Base-by-base conservation (phyloP, 2,888 invertebrate species). In the Thelaira solivaga region DNA sequence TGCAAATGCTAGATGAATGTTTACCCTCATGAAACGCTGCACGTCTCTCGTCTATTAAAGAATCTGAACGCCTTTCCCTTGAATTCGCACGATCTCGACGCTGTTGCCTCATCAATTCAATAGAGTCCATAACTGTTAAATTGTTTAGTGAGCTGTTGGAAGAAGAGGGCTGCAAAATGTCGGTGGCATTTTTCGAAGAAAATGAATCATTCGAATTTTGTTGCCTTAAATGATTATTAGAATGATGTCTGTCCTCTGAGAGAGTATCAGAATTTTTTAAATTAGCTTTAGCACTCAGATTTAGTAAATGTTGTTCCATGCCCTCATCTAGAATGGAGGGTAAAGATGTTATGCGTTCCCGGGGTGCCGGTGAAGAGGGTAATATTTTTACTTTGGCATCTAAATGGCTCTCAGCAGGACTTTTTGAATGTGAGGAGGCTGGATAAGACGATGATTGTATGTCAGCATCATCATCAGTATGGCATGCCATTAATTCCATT, bases 71-170 rank as follows among this genome's bases (percentile, higher is more conserved):
- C 16, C 78, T 81, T 62, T 78, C 82, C 10, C 85, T 80, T 1
- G 82, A 84, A 20, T 62, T 55, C 6, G 45, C 74, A 13, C 77
- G 77, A 39, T 80, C 73, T 11, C 82, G 80, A 0, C 86, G 82
- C 53, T 86, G 86, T 82, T 82, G 82, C 16, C 86, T 82, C 73
- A 87, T 55, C 53, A 85, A 55, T 34, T 87, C 86, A 36, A 87
- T 84, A 5, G 87, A 85, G 45, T 86, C 85, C 13, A 82, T 82
- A 22, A 85, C 74, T 4, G 13, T 18, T n/a, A 24, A 39, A 11
- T 47, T 62, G 20, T 62, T 31, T 20, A 71, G 8, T 0, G 77
- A 73, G 11, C 29, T 68, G 18, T 47, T 73, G 6, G 73, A 74
- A 18, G 39, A 73, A 26, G 41, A 55, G 11, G 45, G 41, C 43